A percentile compares a stretch with the other conserved stretches of the same genome.
Conservation (phyloP, 1,140 invertebrate genomes). For the Sarcophaga peregrina region DNA sequence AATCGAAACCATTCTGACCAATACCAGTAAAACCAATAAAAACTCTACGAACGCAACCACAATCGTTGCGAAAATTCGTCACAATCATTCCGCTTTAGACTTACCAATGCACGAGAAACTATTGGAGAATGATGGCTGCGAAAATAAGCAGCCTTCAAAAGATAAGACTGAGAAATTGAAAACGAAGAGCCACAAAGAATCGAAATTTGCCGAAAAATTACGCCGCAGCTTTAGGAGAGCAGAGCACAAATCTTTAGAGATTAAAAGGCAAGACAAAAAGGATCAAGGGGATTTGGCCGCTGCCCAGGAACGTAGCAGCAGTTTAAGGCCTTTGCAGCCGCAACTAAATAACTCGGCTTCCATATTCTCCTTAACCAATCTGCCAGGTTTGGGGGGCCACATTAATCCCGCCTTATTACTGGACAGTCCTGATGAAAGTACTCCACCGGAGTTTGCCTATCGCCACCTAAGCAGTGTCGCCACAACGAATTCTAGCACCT, state of each 20-base stretch:
- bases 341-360: conserved; percentile 42
- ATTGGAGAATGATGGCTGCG: conserved; percentile 55
- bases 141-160: conserved; percentile 44
- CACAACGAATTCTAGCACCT: conserved; percentile 62
- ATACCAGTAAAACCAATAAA: not conserved
- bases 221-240: conserved; percentile 60
- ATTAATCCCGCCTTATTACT: conserved; percentile 60
- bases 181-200: conserved; percentile 54
- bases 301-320: conserved; percentile 22
- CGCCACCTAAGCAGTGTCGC: conserved; percentile 62
- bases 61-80: conserved; percentile 30
- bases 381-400: conserved; percentile 54
- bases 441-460: conserved; percentile 63
- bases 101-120: conserved; percentile 63
- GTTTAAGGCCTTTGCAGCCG: conserved; percentile 29
- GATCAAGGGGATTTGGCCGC: not conserved
- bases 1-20: not conserved
- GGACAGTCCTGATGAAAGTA: conserved; percentile 63
- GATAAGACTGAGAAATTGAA: conserved; percentile 60
- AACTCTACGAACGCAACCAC: conserved; percentile 30
- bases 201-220: conserved; percentile 59
- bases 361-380: conserved; percentile 51
- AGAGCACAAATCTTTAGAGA: conserved; percentile 59
- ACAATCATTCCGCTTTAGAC: conserved; percentile 42
- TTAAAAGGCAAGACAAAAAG: conserved; percentile 46